phyloP scores from a whole-genome alignment of 2,797 vertebrate genomes.

The Anabas testudineus region DNA sequence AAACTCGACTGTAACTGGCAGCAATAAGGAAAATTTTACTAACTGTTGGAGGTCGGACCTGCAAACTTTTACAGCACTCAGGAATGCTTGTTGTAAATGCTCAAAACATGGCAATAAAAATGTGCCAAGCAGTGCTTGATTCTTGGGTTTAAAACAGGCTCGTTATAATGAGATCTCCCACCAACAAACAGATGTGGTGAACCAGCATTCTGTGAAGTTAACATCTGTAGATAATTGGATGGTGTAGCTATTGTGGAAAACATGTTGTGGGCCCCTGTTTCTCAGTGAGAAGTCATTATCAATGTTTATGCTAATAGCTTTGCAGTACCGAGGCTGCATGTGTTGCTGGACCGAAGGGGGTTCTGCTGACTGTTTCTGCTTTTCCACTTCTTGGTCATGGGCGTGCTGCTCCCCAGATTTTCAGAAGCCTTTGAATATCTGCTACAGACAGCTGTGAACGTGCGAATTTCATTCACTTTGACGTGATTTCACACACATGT shows the following conservation, averaged over 20 bases:
- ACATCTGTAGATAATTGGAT: constrained; percentile 85
- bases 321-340: constrained; percentile 56
- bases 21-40: constrained; percentile 39
- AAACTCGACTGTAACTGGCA: constrained; percentile 19
- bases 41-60: constrained; percentile 56
- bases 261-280: constrained; percentile 69
- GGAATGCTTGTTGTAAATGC: constrained; percentile 78
- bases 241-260: constrained; percentile 80
- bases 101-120: constrained; percentile 76
- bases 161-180: constrained; percentile 83
- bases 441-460: constrained; percentile 37
- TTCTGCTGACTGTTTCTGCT: constrained; percentile 38
- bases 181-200: constrained; percentile 83
- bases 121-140: constrained; percentile 73
- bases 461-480: constrained; percentile 14
- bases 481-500: constrained; percentile 20
- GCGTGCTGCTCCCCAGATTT: constrained; percentile 21
- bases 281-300: constrained; percentile 78
- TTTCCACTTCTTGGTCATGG: constrained; percentile 44
- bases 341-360: constrained; percentile 50
- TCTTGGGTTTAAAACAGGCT: constrained; percentile 66
- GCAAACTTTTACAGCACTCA: constrained; percentile 70
- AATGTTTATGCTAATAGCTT: constrained; percentile 78
- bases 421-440: constrained; percentile 33
- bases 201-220: constrained; percentile 78